Base-by-base conservation (phyloP, 2,113 vertebrate genomes). In the Myrmecobius fasciatus region DNA sequence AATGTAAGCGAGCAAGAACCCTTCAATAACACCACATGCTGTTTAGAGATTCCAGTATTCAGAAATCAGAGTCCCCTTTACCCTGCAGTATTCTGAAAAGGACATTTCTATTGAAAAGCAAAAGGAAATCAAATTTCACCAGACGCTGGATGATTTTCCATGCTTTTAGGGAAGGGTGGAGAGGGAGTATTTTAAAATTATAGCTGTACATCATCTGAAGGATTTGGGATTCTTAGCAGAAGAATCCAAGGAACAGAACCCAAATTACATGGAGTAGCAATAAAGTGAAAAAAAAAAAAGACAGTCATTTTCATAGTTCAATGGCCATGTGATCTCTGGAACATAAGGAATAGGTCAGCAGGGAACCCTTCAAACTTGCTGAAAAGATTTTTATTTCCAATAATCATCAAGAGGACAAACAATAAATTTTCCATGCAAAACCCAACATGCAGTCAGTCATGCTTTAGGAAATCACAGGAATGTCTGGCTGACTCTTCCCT, bases 371-470 rank as follows among this genome's bases (percentile, higher is more conserved):
- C 0, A 25, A 94, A 98, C 89, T 97, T 97, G 92, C 93, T 94
- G 53, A 93, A 75, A 95, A 67, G 94, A 97, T 96, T 97, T 83
- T 95, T 56, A 96, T 90, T 93, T 97, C 95, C 92, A 96, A 96
- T 94, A 91, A 56, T 89, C 97, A 95, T 95, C 91, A 53, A 49
- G 52, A 97, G 96, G 94, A 95, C 95, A 96, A 97, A 96, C 92
- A 89, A 92, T 97, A 97, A 96, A 94, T 92, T 94, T 95, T 96
- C 96, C 99, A 99, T 99, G 99, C 99, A 99, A 98, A 98, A 90
- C 97, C 98, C 97, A 1, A 98, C 99, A 99, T 99, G 99, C 99
- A 99, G 98, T 96, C 99, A 99, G 98, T 98, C 99, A 99, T 99
- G 99, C 99, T 97, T 97, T 97, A 95, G 97, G 96, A 96, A 92